Conservation (phyloP, 2,113 vertebrate genomes). For the Corynorhinus townsendii region DNA sequence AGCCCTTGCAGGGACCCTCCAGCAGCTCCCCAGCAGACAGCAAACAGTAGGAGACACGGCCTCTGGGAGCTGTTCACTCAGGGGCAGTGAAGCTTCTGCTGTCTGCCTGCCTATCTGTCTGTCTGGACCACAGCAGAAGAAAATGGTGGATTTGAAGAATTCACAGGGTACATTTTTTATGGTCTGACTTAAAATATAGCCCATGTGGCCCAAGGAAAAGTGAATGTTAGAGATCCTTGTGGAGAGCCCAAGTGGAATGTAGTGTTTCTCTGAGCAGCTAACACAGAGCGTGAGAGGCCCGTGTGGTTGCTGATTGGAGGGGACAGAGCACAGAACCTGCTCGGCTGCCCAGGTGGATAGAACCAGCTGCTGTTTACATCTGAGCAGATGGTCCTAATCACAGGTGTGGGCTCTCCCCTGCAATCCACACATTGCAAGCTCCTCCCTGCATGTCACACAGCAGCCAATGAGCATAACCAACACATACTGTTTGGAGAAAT, state of each 20-base stretch:
- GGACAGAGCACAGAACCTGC: background rate
- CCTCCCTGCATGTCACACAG: background rate
- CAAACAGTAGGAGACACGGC: background rate
- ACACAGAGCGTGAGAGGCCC: background rate
- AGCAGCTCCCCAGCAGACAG: background rate
- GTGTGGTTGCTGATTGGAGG: background rate
- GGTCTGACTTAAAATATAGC: background rate
- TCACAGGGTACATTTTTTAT: background rate
- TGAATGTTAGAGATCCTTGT: background rate
- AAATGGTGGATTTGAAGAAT: background rate
- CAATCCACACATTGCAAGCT: background rate
- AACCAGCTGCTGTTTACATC: background rate
- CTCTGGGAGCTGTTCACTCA: background rate
- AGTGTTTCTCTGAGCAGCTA: background rate
- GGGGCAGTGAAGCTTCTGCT: background rate
- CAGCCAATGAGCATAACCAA: background rate
- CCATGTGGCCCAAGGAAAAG: background rate
- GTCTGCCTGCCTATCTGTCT: background rate
- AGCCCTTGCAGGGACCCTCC: background rate
- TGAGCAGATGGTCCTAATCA: background rate
- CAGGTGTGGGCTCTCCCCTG: background rate
- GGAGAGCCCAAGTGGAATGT: background rate
- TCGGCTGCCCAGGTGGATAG: background rate
- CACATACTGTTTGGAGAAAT: background rate
- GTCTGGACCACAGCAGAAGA: background rate